A percentile compares a stretch with the other conserved stretches of the same genome.
These are phyloP conservation scores for Zapus hudsonius DNA, from an alignment of 2,113 vertebrate genomes.

Conservation along the genomic window DNA sequence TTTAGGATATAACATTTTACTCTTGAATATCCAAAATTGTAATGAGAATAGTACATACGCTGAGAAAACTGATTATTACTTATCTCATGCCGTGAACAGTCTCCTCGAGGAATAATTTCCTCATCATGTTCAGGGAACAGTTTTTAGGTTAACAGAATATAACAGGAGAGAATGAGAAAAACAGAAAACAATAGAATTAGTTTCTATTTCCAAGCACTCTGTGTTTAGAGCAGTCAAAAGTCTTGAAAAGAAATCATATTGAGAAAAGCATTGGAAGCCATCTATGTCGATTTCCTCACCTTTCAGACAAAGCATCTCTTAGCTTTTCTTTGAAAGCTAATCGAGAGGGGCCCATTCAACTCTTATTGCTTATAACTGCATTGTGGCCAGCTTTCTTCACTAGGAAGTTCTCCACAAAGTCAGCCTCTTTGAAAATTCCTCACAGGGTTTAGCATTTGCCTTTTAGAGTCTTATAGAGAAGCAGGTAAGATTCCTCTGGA, in stretches of 20 bases:
- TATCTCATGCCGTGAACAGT: not conserved
- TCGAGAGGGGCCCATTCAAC: not conserved
- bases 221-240: not conserved
- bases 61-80: not conserved
- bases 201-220: not conserved
- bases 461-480: not conserved
- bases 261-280: not conserved
- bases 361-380: not conserved
- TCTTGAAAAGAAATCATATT: not conserved
- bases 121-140: not conserved
- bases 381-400: not conserved
- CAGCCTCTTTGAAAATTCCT: not conserved
- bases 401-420: not conserved
- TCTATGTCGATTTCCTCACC: not conserved
- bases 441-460: not conserved
- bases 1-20: not conserved
- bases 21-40: slow-evolving; percentile 12
- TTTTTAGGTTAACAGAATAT: not conserved
- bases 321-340: not conserved
- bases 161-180: not conserved
- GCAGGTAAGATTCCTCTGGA: not conserved
- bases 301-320: not conserved
- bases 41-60: not conserved
- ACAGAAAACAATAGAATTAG: not conserved
- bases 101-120: not conserved